Evolutionary conservation across 1,140 invertebrate genomes (phyloP).

Genomic region (Micrasema minimum): DNA sequence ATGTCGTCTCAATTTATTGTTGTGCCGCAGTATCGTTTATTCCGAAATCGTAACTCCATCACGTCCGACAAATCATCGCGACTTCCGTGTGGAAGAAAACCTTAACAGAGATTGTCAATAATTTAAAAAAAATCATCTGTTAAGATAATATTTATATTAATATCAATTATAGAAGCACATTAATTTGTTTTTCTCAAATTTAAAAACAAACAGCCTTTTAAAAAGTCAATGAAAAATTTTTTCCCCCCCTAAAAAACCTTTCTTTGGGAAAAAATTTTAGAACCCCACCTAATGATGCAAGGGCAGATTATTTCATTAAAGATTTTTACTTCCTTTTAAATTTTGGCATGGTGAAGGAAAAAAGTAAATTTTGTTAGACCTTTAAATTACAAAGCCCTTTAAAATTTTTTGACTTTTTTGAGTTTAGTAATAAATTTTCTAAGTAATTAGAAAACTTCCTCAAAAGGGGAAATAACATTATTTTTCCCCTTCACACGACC

Average conservation of each 20-base stretch:
- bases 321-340: too few relatives aligned
- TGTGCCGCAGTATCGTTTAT: conserved; percentile 3
- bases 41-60: conserved; percentile 7
- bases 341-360: too few relatives aligned
- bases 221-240: background rate
- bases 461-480: too few relatives aligned
- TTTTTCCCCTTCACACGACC: too few relatives aligned
- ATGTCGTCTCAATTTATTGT: conserved; percentile 12
- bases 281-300: background rate
- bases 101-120: background rate
- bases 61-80: conserved; percentile 18
- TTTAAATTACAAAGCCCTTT: too few relatives aligned
- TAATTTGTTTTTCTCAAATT: background rate
- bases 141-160: background rate
- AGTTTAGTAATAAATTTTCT: too few relatives aligned
- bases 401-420: too few relatives aligned
- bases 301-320: too few relatives aligned
- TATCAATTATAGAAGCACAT: background rate
- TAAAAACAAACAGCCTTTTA: background rate
- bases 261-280: background rate
- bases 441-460: too few relatives aligned
- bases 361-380: too few relatives aligned
- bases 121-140: background rate
- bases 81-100: background rate
- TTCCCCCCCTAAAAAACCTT: background rate